These are phyloP conservation scores for Lithophane socia DNA, from an alignment of 2,888 invertebrate genomes.

Conservation along the genomic window DNA sequence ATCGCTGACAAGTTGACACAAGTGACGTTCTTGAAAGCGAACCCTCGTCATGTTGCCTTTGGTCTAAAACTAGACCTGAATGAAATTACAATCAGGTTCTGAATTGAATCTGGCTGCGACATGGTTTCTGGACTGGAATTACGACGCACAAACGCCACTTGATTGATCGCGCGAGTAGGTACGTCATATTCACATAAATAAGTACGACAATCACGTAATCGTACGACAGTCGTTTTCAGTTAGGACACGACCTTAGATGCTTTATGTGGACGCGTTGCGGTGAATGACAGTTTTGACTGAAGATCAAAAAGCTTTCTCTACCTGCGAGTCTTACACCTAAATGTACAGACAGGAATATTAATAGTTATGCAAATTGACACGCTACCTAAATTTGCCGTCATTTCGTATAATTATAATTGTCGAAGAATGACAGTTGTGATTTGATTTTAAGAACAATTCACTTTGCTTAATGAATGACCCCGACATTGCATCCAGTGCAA, in stretches of 20 bases:
- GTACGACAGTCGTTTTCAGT: no score
- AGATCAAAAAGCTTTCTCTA: neutral
- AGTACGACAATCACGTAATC: neutral
- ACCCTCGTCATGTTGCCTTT: conserved; percentile 63
- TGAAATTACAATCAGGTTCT: conserved; percentile 55
- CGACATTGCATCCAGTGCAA: neutral
- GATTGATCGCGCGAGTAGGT: no score
- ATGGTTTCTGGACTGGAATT: neutral
- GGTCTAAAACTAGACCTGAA: conserved; percentile 55
- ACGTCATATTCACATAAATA: no score
- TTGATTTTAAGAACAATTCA: neutral
- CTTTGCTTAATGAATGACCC: no score
- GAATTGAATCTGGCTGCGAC: conserved; percentile 22
- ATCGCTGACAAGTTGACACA: conserved; percentile 62
- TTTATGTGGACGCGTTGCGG: neutral
- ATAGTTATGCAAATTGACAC: no score
- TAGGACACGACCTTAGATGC: neutral
- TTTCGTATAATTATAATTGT: no score
- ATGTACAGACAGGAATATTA: no score
- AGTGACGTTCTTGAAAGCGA: conserved; percentile 54
- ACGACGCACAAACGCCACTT: no score
- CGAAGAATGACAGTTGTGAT: neutral
- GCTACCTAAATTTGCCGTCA: no score
- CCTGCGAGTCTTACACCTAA: neutral
- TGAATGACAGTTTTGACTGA: neutral